Evolutionary conservation across 2,888 invertebrate species (phyloP), one percentile per base, ranked within the genome.

Genomic region (Napeogenes sylphis): DNA sequence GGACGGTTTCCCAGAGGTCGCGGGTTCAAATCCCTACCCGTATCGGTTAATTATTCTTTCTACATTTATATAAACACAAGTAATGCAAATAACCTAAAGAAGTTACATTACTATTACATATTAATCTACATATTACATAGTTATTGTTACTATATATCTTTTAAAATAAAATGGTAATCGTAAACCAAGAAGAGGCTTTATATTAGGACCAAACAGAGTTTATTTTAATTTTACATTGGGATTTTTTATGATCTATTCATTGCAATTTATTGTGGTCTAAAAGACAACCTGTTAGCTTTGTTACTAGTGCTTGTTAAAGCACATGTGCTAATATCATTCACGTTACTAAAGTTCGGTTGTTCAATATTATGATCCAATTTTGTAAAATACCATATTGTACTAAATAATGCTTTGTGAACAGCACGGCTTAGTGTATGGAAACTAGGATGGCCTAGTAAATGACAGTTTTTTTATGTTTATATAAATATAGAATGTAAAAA

Each of bases 281-380:
- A 63, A 56, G 46, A 14, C 14, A 66, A 35, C 62, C 56, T 64
- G 58, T 57, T 59, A 55, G 38, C 42, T 56, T 12, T 56, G 38
- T 51, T 51, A 51, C 30, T 30, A 51, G 30, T 30, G 30, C 51
- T 51, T 51, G 51, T 51, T 51, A 12, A 21, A 30, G n/a, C 30
- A 30, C n/a, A 30, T 21, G 0, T 21, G 1, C 21, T 21, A 21
- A 21, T 21, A 21, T 42, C 42, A 42, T 51, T 51, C 51, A 30
- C 30, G 30, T 8, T 51, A 30, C 51, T 42, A 42, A 51, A 21
- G 21, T 51, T 51, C 21, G 21, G 21, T 21, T 21, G 21, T 21
- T 21, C 30, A n/a, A 30, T 51, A 30, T 51, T 51, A 30, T 51
- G 21, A 51, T 30, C 30, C 51, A 21, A 51, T 51, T 51, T n/a